Conservation (phyloP, 2,888 invertebrate species). For the Cataglyphis altisquamis region DNA sequence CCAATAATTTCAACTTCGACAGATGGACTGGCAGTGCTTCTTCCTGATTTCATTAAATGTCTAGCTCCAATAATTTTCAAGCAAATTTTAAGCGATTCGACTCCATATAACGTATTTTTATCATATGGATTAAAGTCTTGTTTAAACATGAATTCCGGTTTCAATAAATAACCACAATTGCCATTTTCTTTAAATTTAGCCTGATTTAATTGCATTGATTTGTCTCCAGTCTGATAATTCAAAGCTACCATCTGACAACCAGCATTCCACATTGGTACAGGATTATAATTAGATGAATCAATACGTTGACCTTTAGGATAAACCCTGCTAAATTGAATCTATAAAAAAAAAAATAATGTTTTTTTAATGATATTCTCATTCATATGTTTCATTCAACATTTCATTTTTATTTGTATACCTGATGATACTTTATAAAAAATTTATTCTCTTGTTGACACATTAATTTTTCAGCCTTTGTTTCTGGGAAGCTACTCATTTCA, state of each 20-base stretch:
- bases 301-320: slow-evolving; percentile 98
- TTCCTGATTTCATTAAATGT: slow-evolving; percentile 94
- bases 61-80: slow-evolving; percentile 95
- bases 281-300: slow-evolving; percentile 99
- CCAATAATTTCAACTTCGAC: slow-evolving; percentile 97
- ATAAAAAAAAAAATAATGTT: slow-evolving; percentile 60
- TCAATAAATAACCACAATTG: slow-evolving; percentile 96
- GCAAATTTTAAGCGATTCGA: slow-evolving; percentile 87
- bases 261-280: slow-evolving; percentile 97
- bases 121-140: slow-evolving; percentile 94
- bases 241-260: slow-evolving; percentile 99
- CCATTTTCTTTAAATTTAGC: slow-evolving; percentile 97
- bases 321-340: slow-evolving; percentile 95
- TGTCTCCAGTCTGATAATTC: slow-evolving; percentile 98
- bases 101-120: slow-evolving; percentile 88
- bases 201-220: slow-evolving; percentile 98
- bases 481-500: slow-evolving; percentile 99
- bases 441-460: slow-evolving; percentile 93
- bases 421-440: slow-evolving; percentile 93
- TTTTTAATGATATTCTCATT: neutral
- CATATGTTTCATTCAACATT: neutral
- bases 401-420: slow-evolving; percentile 82
- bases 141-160: slow-evolving; percentile 95
- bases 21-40: slow-evolving; percentile 95
- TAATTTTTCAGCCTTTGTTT: slow-evolving; percentile 97